Percentiles rank a stretch among this genome's conserved stretches.
Conservation (phyloP, 2,888 invertebrate species). For the Anarsia innoxiella region DNA sequence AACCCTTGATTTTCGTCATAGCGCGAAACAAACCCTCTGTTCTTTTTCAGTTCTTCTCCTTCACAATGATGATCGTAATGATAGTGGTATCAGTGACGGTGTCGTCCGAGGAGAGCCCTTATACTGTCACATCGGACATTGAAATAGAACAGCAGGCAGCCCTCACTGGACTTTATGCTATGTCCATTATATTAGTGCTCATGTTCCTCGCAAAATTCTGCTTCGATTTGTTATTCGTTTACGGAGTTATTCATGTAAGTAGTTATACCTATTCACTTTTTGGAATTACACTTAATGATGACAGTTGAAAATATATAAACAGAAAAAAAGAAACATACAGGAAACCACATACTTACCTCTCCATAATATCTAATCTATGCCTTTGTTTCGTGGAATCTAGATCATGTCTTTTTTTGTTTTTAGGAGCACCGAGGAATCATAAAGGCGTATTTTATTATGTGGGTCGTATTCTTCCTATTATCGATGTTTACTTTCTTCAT, state of each 20-base stretch:
- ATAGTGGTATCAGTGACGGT: slow-evolving; percentile 37
- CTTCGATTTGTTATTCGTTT: slow-evolving; percentile 52
- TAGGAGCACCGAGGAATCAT: slow-evolving; percentile 54
- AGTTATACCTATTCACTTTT: too few species aligned
- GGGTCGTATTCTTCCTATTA: slow-evolving; percentile 54
- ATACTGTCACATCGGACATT: too few species aligned
- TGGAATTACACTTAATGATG: too few species aligned
- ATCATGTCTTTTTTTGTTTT: too few species aligned
- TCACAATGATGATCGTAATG: slow-evolving; percentile 37
- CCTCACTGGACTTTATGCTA: slow-evolving; percentile 46
- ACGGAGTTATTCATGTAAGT: slow-evolving; percentile 47
- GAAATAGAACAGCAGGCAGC: slow-evolving; percentile 40
- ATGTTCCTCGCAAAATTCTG: slow-evolving; percentile 55
- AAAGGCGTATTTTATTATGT: slow-evolving; percentile 56
- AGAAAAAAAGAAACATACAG: background rate
- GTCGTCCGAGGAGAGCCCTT: slow-evolving; percentile 26
- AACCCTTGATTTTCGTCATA: too few species aligned
- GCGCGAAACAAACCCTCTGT: too few species aligned
- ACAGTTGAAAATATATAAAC: background rate
- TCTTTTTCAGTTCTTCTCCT: slow-evolving; percentile 39
- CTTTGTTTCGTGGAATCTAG: too few species aligned
- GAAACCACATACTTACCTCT: too few species aligned
- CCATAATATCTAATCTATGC: too few species aligned
- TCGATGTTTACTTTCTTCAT: slow-evolving; percentile 57
- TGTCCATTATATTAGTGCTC: slow-evolving; percentile 51